phyloP scores from a whole-genome alignment of 2,797 vertebrate genomes.

The Chaetodon trifasciatus region DNA sequence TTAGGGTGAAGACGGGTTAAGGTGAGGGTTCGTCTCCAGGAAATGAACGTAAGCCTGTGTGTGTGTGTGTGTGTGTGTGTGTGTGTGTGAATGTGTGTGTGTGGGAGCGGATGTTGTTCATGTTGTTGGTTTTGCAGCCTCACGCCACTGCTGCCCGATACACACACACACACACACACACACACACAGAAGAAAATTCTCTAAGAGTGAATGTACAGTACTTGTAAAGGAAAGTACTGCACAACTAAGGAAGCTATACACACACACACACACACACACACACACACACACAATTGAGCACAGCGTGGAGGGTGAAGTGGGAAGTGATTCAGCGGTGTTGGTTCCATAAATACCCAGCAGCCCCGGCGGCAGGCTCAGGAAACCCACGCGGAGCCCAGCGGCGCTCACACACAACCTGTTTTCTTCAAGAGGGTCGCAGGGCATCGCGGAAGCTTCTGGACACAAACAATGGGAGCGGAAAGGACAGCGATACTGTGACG shows the following conservation, averaged over 20 bases:
- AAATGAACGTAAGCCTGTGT: not conserved
- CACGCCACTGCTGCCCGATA: constrained; percentile 42
- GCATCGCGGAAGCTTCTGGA: constrained; percentile 73
- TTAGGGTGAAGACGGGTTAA: too few species aligned
- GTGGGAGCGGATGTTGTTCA: constrained; percentile 72
- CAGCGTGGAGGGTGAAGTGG: constrained; percentile 53
- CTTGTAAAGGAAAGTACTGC: constrained; percentile 2
- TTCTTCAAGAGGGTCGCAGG: constrained; percentile 81
- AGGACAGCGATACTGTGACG: constrained; percentile 66
- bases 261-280: constrained; percentile 33
- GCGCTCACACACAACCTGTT: constrained; percentile 72
- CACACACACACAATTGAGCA: constrained; percentile 7
- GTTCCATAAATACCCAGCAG: constrained; percentile 81
- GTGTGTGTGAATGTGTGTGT: not conserved
- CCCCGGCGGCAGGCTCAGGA: constrained; percentile 73
- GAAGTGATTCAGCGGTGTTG: constrained; percentile 82
- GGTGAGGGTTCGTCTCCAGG: not conserved
- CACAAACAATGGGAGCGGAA: constrained; percentile 79
- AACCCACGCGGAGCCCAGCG: constrained; percentile 54
- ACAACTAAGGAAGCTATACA: constrained; percentile 3
- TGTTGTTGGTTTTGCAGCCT: constrained; percentile 61
- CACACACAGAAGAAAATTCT: constrained; percentile 2
- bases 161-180: constrained; percentile 34
- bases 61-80: not conserved
- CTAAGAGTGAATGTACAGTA: not conserved